Evolutionary conservation across 2,113 vertebrate genomes (phyloP).

Genomic region (Alectura lathami): DNA sequence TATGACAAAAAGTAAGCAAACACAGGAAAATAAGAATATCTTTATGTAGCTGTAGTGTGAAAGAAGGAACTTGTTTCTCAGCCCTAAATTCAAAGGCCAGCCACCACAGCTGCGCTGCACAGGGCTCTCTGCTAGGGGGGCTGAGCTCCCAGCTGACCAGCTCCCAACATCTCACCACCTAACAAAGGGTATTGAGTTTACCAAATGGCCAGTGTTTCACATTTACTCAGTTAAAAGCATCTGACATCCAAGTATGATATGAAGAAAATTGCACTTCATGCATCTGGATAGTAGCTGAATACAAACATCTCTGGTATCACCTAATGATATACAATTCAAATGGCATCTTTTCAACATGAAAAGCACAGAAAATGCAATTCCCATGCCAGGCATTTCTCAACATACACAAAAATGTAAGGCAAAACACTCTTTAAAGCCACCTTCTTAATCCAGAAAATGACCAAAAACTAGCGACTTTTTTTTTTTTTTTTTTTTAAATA

Average conservation of each 20-base stretch:
- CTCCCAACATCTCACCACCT: neutral
- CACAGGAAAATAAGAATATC: conserved; percentile 2
- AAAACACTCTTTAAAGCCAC: neutral
- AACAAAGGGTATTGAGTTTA: conserved; percentile 23
- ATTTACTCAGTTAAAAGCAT: conserved; percentile 2
- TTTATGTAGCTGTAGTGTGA: neutral
- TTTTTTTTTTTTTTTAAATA: too few species aligned
- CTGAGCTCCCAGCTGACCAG: conserved; percentile 15
- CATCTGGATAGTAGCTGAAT: neutral
- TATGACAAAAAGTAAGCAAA: neutral
- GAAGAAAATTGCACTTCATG: neutral
- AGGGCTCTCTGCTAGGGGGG: neutral
- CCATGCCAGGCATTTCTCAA: neutral
- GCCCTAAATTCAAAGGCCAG: neutral
- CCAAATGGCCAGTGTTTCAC: neutral
- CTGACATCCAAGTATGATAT: neutral
- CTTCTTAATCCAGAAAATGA: neutral
- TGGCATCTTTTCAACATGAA: neutral
- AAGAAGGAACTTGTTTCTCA: conserved; percentile 43
- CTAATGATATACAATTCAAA: neutral
- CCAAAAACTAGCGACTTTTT: neutral
- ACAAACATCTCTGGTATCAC: neutral
- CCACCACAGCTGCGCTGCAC: conserved; percentile 22
- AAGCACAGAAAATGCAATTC: neutral
- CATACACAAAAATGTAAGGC: neutral